Conservation (phyloP, 2,888 invertebrate genomes). For the Dendrolimus houi region DNA sequence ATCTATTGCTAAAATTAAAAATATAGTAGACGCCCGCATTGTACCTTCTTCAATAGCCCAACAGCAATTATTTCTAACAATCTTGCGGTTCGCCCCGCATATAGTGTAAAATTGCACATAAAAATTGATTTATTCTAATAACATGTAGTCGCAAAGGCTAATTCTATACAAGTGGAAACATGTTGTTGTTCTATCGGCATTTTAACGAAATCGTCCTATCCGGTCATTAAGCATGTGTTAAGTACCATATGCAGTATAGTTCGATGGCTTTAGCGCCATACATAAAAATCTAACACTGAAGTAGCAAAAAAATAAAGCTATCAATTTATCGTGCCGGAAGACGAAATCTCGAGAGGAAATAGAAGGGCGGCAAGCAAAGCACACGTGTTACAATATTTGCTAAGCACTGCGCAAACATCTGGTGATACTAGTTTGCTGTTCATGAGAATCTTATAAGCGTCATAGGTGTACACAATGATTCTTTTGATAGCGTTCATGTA, state of each 20-base stretch:
- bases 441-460: conserved; percentile 31
- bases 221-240: conserved; percentile 42
- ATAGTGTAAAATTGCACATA: conserved; percentile 58
- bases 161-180: conserved; percentile 43
- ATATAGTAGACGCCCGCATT: conserved; percentile 54
- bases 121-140: conserved; percentile 59
- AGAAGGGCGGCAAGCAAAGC: conserved; percentile 57
- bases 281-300: conserved; percentile 42
- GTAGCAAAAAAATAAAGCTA: conserved; percentile 53
- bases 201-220: conserved; percentile 23
- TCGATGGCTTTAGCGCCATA: conserved; percentile 39
- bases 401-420: conserved; percentile 63
- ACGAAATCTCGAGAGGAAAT: conserved; percentile 74
- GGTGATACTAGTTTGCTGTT: conserved; percentile 44
- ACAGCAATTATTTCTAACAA: conserved; percentile 66
- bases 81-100: conserved; percentile 66
- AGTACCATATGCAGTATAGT: conserved; percentile 43
- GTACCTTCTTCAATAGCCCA: conserved; percentile 39
- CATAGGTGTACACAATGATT: conserved; percentile 7
- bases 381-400: conserved; percentile 77
- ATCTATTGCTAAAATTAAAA: conserved; percentile 31
- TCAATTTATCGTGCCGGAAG: conserved; percentile 73
- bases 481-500: background rate
- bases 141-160: conserved; percentile 35
- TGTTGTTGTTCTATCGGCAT: conserved; percentile 27